Base-by-base conservation (phyloP, 2,888 invertebrate genomes). In the Furcula furcula region DNA sequence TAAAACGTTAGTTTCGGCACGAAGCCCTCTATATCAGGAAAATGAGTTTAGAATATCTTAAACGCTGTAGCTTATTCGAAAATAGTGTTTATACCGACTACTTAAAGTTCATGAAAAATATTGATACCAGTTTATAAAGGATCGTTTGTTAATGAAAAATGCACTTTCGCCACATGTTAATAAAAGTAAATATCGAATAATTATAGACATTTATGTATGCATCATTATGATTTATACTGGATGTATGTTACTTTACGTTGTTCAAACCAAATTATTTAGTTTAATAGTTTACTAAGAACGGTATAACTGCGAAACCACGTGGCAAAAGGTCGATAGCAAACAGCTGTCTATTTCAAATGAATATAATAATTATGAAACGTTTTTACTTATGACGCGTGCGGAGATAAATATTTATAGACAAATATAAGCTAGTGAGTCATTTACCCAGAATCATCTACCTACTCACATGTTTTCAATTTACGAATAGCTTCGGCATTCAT, bases 1-100 rank as follows among this genome's bases (percentile, higher is more conserved):
- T 73, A 71, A 78, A 85, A 85, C 72, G 86, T 66, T 85, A 81
- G 76, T 84, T 86, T 86, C 78, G 81, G 83, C 87, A 86, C 86
- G 85, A 80, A 83, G 66, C 69, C 68, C 73, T 71, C 61, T 83
- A 75, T 58, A 75, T 85, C 78, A 83, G 50, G 50, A 51, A 62
- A 59, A 67, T 65, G 72, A 73, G 55, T 73, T 65, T 56, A 62
- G 70, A 81, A 70, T 62, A 71, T 65, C 64, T 60, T 60, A 60
- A 60, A 63, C 59, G 49, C 7, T 34, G 45, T 15, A 7, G 4
- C 14, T 25, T 20, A 32, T 7, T 20, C 35, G 7, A 55, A 46
- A 44, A 29, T 9, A 12, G 37, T 26, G 42, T 43, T 45, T 55
- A 43, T 28, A 19, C 11, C 26, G n/a, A 3, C 15, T 18, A 26